Evolutionary conservation across 2,888 invertebrate genomes (phyloP).

Genomic region (Dilophus febrilis): DNA sequence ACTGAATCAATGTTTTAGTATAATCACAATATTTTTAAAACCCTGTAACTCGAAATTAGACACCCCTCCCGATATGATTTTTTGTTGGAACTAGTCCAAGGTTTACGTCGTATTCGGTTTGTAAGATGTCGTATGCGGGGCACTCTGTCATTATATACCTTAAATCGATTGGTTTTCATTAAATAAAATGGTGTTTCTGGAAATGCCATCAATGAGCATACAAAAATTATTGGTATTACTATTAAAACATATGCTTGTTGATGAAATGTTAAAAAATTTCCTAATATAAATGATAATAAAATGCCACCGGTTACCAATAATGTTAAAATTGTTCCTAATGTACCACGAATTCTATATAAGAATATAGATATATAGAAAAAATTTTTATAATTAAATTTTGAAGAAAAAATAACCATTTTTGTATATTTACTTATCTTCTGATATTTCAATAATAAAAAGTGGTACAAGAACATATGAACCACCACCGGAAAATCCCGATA

Average conservation of each 20-base stretch:
- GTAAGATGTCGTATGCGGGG: too few relatives aligned
- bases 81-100: too few relatives aligned
- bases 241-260: constrained; percentile 18
- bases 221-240: constrained; percentile 16
- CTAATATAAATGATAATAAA: constrained; percentile 19
- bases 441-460: constrained; percentile 22
- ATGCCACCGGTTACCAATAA: constrained; percentile 23
- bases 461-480: constrained; percentile 21
- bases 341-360: constrained; percentile 21
- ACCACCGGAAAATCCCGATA: constrained; percentile 22
- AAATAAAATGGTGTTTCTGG: constrained; percentile 26
- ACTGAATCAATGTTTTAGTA: too few relatives aligned
- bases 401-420: too few relatives aligned
- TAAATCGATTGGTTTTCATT: constrained; percentile 14
- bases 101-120: too few relatives aligned
- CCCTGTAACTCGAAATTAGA: too few relatives aligned
- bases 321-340: constrained; percentile 23
- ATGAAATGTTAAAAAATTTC: constrained; percentile 19
- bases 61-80: too few relatives aligned
- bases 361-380: background rate
- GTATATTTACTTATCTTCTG: constrained; percentile 19
- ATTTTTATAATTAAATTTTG: too few relatives aligned
- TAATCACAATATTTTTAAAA: too few relatives aligned
- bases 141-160: too few relatives aligned
- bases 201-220: constrained; percentile 19